Percentiles rank a stretch among this genome's conserved stretches.
Conservation (phyloP, 2,888 invertebrate genomes). For the Pseudococcus jackbeardsleyi region DNA sequence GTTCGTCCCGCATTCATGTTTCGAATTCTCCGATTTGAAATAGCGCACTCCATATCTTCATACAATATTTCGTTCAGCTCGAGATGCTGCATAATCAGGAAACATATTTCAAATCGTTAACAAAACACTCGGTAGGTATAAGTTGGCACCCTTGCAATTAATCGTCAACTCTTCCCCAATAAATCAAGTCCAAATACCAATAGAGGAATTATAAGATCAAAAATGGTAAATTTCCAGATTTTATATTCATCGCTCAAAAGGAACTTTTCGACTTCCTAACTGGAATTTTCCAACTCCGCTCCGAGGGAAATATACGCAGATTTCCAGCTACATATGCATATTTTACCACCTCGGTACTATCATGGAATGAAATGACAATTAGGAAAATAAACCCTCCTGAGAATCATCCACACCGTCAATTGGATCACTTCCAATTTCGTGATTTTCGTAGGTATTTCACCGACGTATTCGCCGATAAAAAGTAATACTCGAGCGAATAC, state of each 20-base stretch:
- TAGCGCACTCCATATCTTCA: no score
- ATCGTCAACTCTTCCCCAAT: no score
- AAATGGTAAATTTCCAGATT: not conserved
- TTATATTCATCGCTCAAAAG: not conserved
- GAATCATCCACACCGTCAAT: not conserved
- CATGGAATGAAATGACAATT: not conserved
- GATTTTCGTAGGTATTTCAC: not conserved
- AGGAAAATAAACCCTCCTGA: not conserved
- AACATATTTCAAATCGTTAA: no score
- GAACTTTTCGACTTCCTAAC: not conserved
- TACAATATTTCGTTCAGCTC: no score
- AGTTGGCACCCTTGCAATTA: no score
- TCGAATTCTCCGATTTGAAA: no score
- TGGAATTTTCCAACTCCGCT: no score
- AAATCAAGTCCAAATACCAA: no score
- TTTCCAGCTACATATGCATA: not conserved
- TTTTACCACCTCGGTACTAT: not conserved
- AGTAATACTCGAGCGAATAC: not conserved
- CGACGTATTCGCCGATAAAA: not conserved
- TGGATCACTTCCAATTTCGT: conserved; percentile 5
- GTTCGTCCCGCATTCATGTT: no score
- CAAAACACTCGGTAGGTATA: no score
- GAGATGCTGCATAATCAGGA: no score
- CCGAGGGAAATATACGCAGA: not conserved
- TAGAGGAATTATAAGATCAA: not conserved